Evolutionary conservation across 2,797 vertebrate genomes (phyloP).

Genomic region (Fistularia tabacaria): DNA sequence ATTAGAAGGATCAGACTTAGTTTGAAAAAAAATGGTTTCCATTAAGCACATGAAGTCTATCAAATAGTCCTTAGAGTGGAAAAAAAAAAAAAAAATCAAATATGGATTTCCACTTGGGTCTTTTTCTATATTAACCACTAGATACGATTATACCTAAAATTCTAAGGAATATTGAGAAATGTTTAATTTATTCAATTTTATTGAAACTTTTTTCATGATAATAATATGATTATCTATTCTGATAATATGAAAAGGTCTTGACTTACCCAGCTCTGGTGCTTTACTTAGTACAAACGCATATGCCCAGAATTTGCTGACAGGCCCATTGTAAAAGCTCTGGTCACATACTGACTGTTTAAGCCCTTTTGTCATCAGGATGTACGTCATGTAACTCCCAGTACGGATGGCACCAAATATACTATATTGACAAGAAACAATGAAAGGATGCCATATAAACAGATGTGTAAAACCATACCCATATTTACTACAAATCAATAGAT

Average conservation of each 20-base stretch:
- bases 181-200: too few species aligned
- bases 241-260: not conserved
- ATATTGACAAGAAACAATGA: slow-evolving; percentile 17
- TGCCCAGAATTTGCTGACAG: slow-evolving; percentile 99
- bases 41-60: too few species aligned
- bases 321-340: slow-evolving; percentile 99
- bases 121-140: too few species aligned
- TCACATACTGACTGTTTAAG: slow-evolving; percentile 97
- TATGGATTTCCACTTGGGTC: too few species aligned
- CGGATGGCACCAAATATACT: slow-evolving; percentile 99
- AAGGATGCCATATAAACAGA: not conserved
- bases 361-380: slow-evolving; percentile 98
- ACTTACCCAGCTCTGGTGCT: slow-evolving; percentile 97
- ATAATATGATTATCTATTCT: too few species aligned
- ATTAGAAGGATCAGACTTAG: too few species aligned
- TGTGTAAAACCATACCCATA: not conserved
- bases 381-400: slow-evolving; percentile 95
- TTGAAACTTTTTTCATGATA: too few species aligned
- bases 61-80: too few species aligned
- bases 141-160: too few species aligned
- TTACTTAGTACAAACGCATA: slow-evolving; percentile 99
- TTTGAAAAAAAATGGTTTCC: too few species aligned
- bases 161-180: too few species aligned
- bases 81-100: too few species aligned
- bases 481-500: not conserved